Percentiles rank a stretch among this genome's conserved stretches.
Evolutionary conservation across 2,888 invertebrate species (phyloP).

Genomic region (Chrysodeixis includens): DNA sequence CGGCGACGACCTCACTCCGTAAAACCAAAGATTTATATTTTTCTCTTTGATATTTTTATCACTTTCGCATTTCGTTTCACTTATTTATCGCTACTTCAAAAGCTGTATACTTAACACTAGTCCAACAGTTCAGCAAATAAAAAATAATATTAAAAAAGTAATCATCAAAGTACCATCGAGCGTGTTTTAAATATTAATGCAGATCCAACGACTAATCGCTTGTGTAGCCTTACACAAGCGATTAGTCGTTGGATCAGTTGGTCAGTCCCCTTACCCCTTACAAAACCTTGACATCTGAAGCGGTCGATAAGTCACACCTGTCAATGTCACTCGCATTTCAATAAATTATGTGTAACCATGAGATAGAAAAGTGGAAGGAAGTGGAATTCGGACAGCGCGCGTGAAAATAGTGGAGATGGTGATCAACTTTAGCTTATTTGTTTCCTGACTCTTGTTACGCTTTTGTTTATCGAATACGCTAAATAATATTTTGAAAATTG

Average conservation of each 20-base stretch:
- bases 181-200: neutral
- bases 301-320: slow-evolving; percentile 16
- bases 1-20: slow-evolving; percentile 26
- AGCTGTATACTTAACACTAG: neutral
- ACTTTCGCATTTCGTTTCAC: slow-evolving; percentile 28
- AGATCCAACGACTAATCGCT: slow-evolving; percentile 10
- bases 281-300: slow-evolving; percentile 28
- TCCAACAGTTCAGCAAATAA: neutral
- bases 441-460: no score
- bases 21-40: slow-evolving; percentile 45
- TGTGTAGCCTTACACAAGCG: no score
- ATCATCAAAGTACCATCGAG: neutral
- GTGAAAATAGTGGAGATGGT: no score
- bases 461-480: no score
- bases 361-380: neutral
- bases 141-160: neutral
- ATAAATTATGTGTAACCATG: neutral
- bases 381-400: no score
- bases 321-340: slow-evolving; percentile 5
- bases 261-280: slow-evolving; percentile 12
- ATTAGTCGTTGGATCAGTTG: no score
- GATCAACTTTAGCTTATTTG: no score
- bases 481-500: no score
- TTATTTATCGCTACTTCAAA: slow-evolving; percentile 21
- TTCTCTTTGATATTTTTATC: slow-evolving; percentile 43